phyloP scores from a whole-genome alignment of 1,140 invertebrate genomes.

The Pseudomyrmex dendroicus region DNA sequence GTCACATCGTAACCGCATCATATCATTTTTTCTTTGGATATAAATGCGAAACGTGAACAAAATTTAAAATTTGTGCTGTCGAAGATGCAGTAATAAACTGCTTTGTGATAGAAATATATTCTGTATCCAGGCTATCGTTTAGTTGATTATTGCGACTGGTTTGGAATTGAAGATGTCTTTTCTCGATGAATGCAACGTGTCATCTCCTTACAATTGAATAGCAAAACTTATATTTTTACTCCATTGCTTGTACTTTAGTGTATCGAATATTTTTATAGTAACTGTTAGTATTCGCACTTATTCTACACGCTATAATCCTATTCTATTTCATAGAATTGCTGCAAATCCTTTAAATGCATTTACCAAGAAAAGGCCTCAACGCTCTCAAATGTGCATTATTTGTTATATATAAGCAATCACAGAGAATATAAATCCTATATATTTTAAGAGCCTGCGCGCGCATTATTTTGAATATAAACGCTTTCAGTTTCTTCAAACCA shows the following conservation, averaged over 20 bases:
- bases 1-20: constrained; percentile 2
- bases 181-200: constrained; percentile 15
- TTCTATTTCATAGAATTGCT: constrained; percentile 27
- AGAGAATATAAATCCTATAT: background rate
- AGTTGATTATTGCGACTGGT: constrained; percentile 53
- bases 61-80: constrained; percentile 40
- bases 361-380: constrained; percentile 4
- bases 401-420: constrained; percentile 4
- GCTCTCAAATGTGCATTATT: background rate
- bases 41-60: constrained; percentile 7
- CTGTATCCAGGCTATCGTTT: constrained; percentile 40
- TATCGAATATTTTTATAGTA: constrained; percentile 45
- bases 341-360: constrained; percentile 6
- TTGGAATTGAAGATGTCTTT: constrained; percentile 27
- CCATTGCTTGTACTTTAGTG: constrained; percentile 50
- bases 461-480: constrained; percentile 6
- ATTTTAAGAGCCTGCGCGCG: background rate
- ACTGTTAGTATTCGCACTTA: constrained; percentile 32
- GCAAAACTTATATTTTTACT: constrained; percentile 41
- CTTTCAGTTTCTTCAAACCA: constrained; percentile 35
- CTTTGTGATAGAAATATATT: constrained; percentile 46
- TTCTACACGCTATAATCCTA: constrained; percentile 26
- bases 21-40: background rate
- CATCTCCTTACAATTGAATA: background rate
- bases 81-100: constrained; percentile 49